Base-by-base conservation (phyloP, 2,797 vertebrate species). In the Lutjanus campechanus region DNA sequence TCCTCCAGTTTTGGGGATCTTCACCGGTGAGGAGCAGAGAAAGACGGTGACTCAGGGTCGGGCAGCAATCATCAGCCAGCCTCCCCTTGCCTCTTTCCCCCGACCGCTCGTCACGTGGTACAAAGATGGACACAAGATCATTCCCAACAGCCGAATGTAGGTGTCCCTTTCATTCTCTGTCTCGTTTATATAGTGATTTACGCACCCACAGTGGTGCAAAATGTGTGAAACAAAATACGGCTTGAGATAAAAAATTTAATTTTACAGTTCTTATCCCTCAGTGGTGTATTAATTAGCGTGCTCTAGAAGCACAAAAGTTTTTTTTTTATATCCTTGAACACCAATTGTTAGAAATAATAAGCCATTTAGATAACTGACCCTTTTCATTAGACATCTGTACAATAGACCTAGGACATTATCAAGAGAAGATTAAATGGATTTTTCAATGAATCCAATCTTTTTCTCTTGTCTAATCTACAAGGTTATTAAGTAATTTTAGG, bases 111-210 rank as follows among this genome's bases (percentile, higher is more conserved):
- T 97, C 91, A 99, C 97, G 0, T 99, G 98, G 98, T 99, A 96
- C 85, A 96, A 97, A 91, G 97, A 98, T 0, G 98, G 98, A 56
- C 97, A 97, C 91, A 99, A 99, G 95, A 97, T 99, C 53, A 96
- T 97, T 77, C 97, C 97, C 70, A 96, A 94, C 95, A 93, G 81
- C 93, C 95, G 97, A 96, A 95, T 97, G 98, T 99, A 96, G 95
- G 98, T 88, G 44, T 40, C 58, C 60, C 40, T 66, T 54, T 44
- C 16, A 2, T 46, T 54, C 6, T 19, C 43, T 68, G 3, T 53
- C 4, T 1, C 11, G 4, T 65, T 71, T 63, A 25, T 61, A 55
- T 41, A 13, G 22, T 19, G 49, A 62, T 36, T 61, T 59, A 9
- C 73, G 56, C 63, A 62, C 44, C 51, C 22, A 59, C 71, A 46